Evolutionary conservation across 2,797 vertebrate genomes (phyloP).

Genomic region (Phataginus tetradactyla): DNA sequence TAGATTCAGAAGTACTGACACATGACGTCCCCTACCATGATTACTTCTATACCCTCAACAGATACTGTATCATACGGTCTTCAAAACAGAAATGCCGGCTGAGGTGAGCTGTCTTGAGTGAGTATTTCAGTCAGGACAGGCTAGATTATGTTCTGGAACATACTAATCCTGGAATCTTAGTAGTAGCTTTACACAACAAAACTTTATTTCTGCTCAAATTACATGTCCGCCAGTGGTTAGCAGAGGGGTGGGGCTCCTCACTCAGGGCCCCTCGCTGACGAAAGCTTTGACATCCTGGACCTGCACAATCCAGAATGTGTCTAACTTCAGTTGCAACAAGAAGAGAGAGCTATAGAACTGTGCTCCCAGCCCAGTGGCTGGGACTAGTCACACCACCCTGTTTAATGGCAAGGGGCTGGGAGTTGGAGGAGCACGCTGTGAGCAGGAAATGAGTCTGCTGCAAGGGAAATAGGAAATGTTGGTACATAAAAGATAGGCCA

Average conservation of each 20-base stretch:
- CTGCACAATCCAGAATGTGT: not conserved
- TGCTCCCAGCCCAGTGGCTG: not conserved
- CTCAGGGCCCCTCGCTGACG: not conserved
- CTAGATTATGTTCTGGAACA: not conserved
- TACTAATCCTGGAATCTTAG: not conserved
- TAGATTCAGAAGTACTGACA: constrained; percentile 94
- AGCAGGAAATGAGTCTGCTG: not conserved
- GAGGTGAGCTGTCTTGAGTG: constrained; percentile 86
- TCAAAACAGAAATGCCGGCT: constrained; percentile 94
- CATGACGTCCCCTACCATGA: constrained; percentile 98
- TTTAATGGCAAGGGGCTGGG: not conserved
- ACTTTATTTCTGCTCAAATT: not conserved
- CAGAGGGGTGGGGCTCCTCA: not conserved
- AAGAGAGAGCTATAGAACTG: not conserved
- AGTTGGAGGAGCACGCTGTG: not conserved
- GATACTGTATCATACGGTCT: constrained; percentile 91
- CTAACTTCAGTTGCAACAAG: not conserved
- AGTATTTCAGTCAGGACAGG: not conserved
- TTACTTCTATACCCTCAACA: constrained; percentile 96
- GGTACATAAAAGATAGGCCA: not conserved
- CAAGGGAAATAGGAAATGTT: not conserved
- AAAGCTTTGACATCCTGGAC: not conserved
- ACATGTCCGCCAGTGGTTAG: not conserved
- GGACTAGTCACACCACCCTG: not conserved
- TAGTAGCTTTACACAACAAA: not conserved